Evolutionary conservation across 2,113 vertebrate species (phyloP).

Genomic region (Myiopsitta monachus): DNA sequence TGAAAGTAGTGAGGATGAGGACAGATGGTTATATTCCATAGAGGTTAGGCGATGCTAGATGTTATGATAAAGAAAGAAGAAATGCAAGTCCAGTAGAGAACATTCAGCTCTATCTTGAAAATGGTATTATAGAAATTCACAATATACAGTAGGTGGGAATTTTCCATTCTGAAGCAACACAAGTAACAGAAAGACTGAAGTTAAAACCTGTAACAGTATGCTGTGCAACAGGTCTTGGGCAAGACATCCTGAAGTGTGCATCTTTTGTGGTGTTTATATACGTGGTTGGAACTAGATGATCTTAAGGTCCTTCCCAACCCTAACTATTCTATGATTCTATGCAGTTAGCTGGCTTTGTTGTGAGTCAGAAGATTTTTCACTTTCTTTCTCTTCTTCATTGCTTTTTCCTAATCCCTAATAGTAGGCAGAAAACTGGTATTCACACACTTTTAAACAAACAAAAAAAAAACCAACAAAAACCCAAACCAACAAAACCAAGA

Average conservation of each 20-base stretch:
- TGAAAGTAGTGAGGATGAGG: not conserved
- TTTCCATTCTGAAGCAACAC: not conserved
- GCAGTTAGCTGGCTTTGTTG: not conserved
- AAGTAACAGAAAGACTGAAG: not conserved
- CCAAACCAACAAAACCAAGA: too few relatives aligned
- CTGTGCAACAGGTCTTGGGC: not conserved
- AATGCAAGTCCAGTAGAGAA: not conserved
- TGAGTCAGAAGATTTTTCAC: not conserved
- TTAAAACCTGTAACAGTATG: not conserved
- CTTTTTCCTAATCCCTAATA: not conserved
- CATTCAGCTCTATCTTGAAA: not conserved
- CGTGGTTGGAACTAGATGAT: too few relatives aligned
- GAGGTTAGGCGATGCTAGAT: rapidly evolving
- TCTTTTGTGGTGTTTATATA: not conserved
- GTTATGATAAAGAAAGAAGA: not conserved
- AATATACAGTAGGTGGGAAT: not conserved
- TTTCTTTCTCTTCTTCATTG: not conserved
- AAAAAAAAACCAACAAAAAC: not conserved
- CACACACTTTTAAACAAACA: not conserved
- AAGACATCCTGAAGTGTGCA: not conserved
- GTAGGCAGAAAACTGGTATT: not conserved
- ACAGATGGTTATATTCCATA: not conserved
- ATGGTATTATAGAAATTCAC: not conserved
- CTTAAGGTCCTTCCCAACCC: too few relatives aligned
- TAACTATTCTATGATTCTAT: too few relatives aligned